phyloP scores from a whole-genome alignment of 92 coral and sea anemone species.

The Zoanthus solanderi region DNA sequence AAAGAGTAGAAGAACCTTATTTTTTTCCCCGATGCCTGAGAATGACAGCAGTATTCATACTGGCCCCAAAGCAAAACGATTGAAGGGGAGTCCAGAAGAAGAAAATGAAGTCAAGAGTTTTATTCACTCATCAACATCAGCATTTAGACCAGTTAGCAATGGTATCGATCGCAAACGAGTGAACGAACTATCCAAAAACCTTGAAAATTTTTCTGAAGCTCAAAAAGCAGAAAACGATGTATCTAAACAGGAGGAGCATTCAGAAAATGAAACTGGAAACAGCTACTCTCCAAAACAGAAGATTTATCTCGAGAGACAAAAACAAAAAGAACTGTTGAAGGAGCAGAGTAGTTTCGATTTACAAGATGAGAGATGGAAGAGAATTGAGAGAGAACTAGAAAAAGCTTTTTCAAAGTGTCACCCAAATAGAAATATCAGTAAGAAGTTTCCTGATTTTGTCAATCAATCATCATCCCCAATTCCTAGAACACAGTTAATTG shows the following conservation, averaged over 20 bases:
- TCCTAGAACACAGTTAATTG: constrained; percentile 57
- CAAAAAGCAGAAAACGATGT: background rate
- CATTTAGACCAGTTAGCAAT: constrained; percentile 59
- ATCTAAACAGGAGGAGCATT: background rate
- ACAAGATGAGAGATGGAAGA: constrained; percentile 87
- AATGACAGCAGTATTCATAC: constrained; percentile 29
- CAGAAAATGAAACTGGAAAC: constrained; percentile 17
- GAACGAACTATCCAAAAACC: background rate
- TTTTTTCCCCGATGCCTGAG: constrained; percentile 42
- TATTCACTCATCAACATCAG: constrained; percentile 74
- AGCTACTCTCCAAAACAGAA: constrained; percentile 83
- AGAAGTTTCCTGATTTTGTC: constrained; percentile 55
- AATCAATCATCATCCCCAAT: constrained; percentile 71
- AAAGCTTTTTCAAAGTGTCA: constrained; percentile 73
- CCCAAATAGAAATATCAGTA: constrained; percentile 43
- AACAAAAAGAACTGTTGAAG: constrained; percentile 77
- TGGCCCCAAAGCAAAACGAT: constrained; percentile 68
- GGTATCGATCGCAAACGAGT: background rate
- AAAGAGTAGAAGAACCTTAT: constrained; percentile 83
- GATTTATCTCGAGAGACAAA: constrained; percentile 80
- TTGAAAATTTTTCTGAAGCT: constrained; percentile 6
- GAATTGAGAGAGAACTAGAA: constrained; percentile 82
- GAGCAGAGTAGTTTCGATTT: constrained; percentile 78
- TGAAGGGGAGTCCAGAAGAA: constrained; percentile 58
- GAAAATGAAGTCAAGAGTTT: constrained; percentile 46